A percentile compares a stretch with the other conserved stretches of the same genome.
Conservation (phyloP, 2,888 invertebrate species). For the Himalopsyche kuldschensis region DNA sequence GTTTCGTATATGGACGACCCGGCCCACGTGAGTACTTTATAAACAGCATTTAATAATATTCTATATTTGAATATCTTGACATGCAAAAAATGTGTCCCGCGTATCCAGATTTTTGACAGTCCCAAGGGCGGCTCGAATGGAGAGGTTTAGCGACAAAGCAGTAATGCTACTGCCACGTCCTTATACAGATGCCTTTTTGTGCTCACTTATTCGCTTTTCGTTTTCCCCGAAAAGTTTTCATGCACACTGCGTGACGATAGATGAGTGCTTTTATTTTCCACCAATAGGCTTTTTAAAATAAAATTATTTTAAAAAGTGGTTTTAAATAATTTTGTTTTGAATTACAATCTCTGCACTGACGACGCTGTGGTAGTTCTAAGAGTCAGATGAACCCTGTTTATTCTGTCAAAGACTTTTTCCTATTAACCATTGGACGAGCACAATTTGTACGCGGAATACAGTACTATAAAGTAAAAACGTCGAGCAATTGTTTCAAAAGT, state of each 20-base stretch:
- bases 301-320: too few relatives aligned
- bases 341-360: too few relatives aligned
- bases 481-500: neutral
- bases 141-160: neutral
- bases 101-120: neutral
- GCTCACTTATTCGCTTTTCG: neutral
- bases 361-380: too few relatives aligned
- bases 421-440: too few relatives aligned
- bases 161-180: neutral
- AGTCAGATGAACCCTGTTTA: too few relatives aligned
- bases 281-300: too few relatives aligned
- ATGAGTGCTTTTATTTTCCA: neutral
- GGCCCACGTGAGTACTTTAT: neutral
- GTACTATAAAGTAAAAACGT: neutral
- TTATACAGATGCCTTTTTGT: neutral
- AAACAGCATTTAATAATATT: neutral
- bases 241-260: neutral
- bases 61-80: neutral
- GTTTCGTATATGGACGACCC: neutral
- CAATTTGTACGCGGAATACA: too few relatives aligned
- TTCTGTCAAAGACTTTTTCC: too few relatives aligned
- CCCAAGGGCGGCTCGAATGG: neutral
- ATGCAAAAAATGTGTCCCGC: neutral
- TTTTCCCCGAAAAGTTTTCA: neutral
- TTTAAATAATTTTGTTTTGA: too few relatives aligned